phyloP scores from a whole-genome alignment of 1,140 invertebrate genomes.

The Halesus radiatus region DNA sequence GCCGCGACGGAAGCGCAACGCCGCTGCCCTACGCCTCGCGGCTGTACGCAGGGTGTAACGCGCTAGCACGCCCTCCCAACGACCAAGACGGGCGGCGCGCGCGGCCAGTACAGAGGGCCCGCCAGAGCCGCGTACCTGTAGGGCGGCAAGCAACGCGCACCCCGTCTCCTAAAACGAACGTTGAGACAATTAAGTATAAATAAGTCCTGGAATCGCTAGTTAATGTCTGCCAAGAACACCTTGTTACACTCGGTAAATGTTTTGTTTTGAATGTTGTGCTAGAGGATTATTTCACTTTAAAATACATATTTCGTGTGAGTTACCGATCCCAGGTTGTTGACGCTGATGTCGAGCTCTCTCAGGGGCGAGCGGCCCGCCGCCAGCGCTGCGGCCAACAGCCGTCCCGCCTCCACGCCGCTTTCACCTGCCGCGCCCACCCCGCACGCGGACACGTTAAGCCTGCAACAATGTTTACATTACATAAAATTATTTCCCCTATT shows the following conservation, averaged over 20 bases:
- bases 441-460: slow-evolving; percentile 52
- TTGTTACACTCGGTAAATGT: too few relatives aligned
- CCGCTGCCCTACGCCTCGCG: slow-evolving; percentile 38
- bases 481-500: too few relatives aligned
- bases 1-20: slow-evolving; percentile 44
- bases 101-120: slow-evolving; percentile 48
- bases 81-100: slow-evolving; percentile 42
- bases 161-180: slow-evolving; percentile 44
- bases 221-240: too few relatives aligned
- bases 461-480: neutral
- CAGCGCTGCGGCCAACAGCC: slow-evolving; percentile 49
- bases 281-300: neutral
- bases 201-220: too few relatives aligned
- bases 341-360: slow-evolving; percentile 51
- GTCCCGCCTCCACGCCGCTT: slow-evolving; percentile 41
- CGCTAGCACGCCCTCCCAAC: slow-evolving; percentile 48
- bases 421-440: slow-evolving; percentile 43
- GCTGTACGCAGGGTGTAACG: slow-evolving; percentile 47
- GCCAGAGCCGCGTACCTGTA: slow-evolving; percentile 42
- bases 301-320: neutral
- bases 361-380: slow-evolving; percentile 50
- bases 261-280: too few relatives aligned
- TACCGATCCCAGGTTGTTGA: slow-evolving; percentile 52
- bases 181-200: too few relatives aligned
- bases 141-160: slow-evolving; percentile 44